These are phyloP conservation scores for Metellina segmentata DNA, from an alignment of 2,888 invertebrate species.

Conservation along the genomic window DNA sequence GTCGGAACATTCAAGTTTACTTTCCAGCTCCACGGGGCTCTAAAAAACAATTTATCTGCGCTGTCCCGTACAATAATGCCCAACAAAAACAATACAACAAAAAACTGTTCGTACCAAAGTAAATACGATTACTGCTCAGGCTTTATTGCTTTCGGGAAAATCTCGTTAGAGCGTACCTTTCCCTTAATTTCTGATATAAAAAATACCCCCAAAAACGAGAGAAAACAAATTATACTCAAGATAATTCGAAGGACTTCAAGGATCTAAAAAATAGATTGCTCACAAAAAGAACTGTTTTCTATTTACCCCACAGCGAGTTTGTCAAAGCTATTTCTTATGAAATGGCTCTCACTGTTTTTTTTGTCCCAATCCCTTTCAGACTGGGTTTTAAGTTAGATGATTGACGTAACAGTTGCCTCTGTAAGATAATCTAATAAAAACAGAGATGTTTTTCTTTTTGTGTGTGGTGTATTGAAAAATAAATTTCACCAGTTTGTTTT, in stretches of 20 bases:
- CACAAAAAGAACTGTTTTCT: not conserved
- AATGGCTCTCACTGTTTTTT: not conserved
- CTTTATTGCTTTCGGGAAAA: not conserved
- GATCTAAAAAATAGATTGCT: not conserved
- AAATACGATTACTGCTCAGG: conserved; percentile 1
- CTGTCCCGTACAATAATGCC: not conserved
- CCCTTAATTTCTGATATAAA: not conserved
- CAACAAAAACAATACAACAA: not conserved
- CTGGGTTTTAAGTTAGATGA: not conserved
- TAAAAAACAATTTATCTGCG: not conserved
- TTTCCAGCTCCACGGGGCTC: not conserved
- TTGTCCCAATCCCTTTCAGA: not conserved
- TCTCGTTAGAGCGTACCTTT: not conserved
- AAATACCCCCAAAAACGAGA: not conserved
- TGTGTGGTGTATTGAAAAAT: not conserved
- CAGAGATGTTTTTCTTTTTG: not conserved
- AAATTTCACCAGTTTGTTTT: not conserved
- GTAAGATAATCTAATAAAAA: not conserved
- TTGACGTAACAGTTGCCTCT: not conserved
- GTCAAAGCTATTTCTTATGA: not conserved
- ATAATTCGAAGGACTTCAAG: not conserved
- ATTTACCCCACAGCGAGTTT: conserved; percentile 1
- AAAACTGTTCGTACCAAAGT: not conserved
- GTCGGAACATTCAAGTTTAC: not conserved
- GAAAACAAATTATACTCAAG: not conserved